Conservation (phyloP, 2,797 vertebrate genomes). For the Pseudopleuronectes americanus region DNA sequence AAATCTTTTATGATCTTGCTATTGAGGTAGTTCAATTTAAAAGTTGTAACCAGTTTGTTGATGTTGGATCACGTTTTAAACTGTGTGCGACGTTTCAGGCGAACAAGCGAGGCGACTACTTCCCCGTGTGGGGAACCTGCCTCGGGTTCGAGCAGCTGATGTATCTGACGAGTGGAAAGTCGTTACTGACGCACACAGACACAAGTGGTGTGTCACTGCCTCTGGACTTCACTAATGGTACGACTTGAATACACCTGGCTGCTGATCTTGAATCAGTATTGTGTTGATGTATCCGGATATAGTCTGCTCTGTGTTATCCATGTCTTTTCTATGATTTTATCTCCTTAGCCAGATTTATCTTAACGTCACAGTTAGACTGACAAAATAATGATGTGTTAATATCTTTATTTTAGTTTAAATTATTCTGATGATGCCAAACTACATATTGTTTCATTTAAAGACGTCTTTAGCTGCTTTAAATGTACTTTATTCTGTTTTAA, state of each 20-base stretch:
- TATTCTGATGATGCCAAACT: neutral
- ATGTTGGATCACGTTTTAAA: neutral
- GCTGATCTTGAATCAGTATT: too few species aligned
- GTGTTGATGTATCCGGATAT: too few species aligned
- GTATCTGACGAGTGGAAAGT: conserved; percentile 82
- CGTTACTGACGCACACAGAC: conserved; percentile 81
- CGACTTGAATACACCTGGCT: too few species aligned
- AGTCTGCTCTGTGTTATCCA: neutral
- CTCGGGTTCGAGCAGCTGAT: conserved; percentile 91
- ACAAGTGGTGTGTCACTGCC: conserved; percentile 82
- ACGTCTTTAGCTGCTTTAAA: too few species aligned
- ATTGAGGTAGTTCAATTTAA: conserved; percentile 83
- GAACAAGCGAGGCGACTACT: conserved; percentile 88
- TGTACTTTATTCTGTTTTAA: neutral
- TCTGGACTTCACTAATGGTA: conserved; percentile 89
- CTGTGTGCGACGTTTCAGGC: conserved; percentile 74
- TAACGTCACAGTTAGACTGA: too few species aligned
- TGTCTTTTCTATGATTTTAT: neutral
- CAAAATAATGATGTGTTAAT: too few species aligned
- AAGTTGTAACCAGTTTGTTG: neutral
- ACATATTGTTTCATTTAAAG: too few species aligned
- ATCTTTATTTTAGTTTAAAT: neutral
- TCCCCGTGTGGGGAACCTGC: conserved; percentile 96
- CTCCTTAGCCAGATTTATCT: too few species aligned
- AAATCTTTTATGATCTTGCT: conserved; percentile 88